Evolutionary conservation across 2,113 vertebrate genomes (phyloP), one percentile per base, ranked within the genome.

Genomic region (Lethenteron reissneri): DNA sequence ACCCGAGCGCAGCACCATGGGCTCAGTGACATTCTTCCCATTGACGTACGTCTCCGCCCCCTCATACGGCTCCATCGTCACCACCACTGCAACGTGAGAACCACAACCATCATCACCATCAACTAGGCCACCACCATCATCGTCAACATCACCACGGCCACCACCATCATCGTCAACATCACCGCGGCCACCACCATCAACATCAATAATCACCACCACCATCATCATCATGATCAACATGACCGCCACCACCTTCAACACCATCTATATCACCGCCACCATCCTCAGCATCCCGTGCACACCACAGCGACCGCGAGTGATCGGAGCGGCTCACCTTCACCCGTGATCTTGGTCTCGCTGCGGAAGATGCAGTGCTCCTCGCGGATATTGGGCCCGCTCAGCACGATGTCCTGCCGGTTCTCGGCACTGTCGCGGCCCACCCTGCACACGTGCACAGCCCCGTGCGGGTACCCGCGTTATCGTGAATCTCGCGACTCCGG

Each of bases 41-140:
- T 99, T 99, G 72, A 99, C 94, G 0, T 99, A 97, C 0, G 94
- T 99, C 81, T 99, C 94, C 0, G 94, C 96, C 69, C 83, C 82
- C 73, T 95, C 90, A 74, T 92, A 95, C 41, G 92, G 94, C 75
- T 95, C 89, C 77, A 99, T 74, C 71, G 85, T 85, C 71, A 97
- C 94, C 11, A 99, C 84, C 72, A 97, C 94, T 96, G 77, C 11
- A 57, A 78, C 64, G 25, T 76, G 72, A 71, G 75, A 21, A 11
- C 41, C 41, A 41, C 41, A 41, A 41, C 4, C 41, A 41, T 41
- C 41, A 5, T 41, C 41, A 41, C 41, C 41, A 41, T 41, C 41
- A 41, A 41, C 41, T 7, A 5, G 41, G 41, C n/a, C 9, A 68
- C 21, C 64, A 68, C 64, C 64, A 17, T n/a, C 8, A 68, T 41